These are phyloP conservation scores for Hydrochoerus hydrochaeris DNA, from an alignment of 2,113 vertebrate species.

Conservation along the genomic window DNA sequence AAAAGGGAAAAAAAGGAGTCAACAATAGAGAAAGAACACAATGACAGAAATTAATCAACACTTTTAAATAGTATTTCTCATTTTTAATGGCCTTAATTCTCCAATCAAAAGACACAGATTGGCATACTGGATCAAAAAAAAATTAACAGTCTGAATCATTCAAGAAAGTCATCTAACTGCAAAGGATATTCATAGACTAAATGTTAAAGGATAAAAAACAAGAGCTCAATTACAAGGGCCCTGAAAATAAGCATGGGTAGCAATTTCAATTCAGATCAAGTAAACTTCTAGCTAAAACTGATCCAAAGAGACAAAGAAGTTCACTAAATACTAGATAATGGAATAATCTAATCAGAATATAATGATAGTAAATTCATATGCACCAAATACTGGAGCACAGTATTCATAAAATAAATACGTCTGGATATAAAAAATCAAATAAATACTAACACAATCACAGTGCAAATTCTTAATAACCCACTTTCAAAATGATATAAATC, in stretches of 20 bases:
- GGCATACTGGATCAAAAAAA: background rate
- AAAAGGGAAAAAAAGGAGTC: background rate
- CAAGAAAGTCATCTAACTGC: background rate
- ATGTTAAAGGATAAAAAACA: too few relatives aligned
- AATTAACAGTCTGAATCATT: background rate
- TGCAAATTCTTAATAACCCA: background rate
- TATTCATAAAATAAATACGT: background rate
- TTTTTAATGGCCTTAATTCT: background rate
- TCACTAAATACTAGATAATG: background rate
- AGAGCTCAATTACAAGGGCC: background rate
- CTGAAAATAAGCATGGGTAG: background rate
- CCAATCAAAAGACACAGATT: background rate
- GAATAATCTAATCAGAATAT: background rate
- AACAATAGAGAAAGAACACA: background rate
- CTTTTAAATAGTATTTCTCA: background rate
- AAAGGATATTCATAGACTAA: background rate
- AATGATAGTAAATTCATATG: background rate
- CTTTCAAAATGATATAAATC: background rate
- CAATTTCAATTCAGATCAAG: background rate
- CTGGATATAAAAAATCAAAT: background rate
- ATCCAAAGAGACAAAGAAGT: background rate
- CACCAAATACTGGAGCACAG: background rate
- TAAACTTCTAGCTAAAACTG: background rate
- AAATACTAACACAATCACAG: background rate
- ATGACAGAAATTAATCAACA: background rate